A percentile compares a stretch with the other conserved stretches of the same genome.
These are phyloP conservation scores for Andrena trimmerana DNA, from an alignment of 2,888 invertebrate species.

Conservation along the genomic window DNA sequence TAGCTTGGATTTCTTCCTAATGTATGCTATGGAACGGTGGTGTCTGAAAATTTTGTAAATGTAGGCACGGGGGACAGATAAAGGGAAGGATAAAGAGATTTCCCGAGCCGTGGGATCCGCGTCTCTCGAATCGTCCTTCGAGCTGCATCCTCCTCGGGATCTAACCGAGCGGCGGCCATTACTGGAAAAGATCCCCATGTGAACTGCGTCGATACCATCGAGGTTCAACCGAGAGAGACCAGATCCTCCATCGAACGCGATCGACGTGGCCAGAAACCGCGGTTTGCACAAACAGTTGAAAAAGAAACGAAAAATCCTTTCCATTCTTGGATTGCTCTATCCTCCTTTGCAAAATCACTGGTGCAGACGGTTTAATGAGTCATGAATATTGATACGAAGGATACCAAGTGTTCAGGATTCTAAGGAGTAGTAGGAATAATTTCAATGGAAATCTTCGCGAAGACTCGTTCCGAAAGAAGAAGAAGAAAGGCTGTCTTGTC, in stretches of 20 bases:
- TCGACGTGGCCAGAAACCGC: slow-evolving; percentile 46
- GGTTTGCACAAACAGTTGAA: not conserved
- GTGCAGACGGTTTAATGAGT: not conserved
- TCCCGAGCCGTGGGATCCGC: slow-evolving; percentile 59
- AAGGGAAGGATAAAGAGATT: slow-evolving; percentile 25
- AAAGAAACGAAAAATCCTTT: not conserved
- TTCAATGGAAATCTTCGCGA: slow-evolving; percentile 20
- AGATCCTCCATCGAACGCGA: slow-evolving; percentile 31
- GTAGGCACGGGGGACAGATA: not conserved
- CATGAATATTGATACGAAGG: not conserved
- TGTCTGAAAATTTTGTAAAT: slow-evolving; percentile 13
- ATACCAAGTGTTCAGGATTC: not conserved
- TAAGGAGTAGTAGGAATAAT: slow-evolving; percentile 1
- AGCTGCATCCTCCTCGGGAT: slow-evolving; percentile 70
- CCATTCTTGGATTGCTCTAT: not conserved
- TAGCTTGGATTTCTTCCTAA: no score
- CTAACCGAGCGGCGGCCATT: slow-evolving; percentile 47
- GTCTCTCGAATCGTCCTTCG: slow-evolving; percentile 68
- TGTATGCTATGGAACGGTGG: not conserved
- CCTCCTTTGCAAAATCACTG: not conserved
- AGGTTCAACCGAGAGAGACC: not conserved
- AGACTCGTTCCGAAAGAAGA: not conserved
- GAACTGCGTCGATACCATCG: slow-evolving; percentile 29
- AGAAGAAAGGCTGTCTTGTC: slow-evolving; percentile 42
- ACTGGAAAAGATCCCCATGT: slow-evolving; percentile 67